Conservation (phyloP, 2,113 vertebrate species). For the Heterotis niloticus region DNA sequence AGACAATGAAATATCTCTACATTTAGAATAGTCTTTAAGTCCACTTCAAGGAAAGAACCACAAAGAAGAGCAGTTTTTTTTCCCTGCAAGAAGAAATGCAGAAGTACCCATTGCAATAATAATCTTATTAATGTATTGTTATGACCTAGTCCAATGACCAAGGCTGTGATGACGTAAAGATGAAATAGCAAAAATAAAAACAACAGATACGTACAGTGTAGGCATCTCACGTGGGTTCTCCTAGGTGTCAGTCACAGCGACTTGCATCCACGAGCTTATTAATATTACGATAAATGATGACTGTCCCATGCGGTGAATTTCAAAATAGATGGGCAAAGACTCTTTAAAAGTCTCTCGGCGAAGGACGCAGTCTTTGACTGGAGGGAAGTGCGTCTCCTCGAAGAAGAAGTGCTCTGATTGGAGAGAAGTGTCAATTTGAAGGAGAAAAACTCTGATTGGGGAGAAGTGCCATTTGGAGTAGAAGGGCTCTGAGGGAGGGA, state of each 20-base stretch:
- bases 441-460: neutral
- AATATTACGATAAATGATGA: too few relatives aligned
- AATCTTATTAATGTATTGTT: too few relatives aligned
- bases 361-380: neutral
- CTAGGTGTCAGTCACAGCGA: too few relatives aligned
- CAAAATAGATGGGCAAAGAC: too few relatives aligned
- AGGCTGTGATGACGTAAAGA: too few relatives aligned
- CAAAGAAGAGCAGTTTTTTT: neutral
- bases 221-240: too few relatives aligned
- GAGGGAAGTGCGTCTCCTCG: neutral
- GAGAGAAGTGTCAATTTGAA: conserved; percentile 1
- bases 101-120: neutral
- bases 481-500: too few relatives aligned
- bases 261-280: too few relatives aligned
- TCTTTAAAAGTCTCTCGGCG: conserved; percentile 1
- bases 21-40: conserved; percentile 13
- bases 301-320: too few relatives aligned
- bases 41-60: neutral
- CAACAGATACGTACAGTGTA: too few relatives aligned
- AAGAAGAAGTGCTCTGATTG: conserved; percentile 14
- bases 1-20: conserved; percentile 28
- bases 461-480: neutral
- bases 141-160: too few relatives aligned
- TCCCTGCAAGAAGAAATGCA: neutral
- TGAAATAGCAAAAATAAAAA: too few relatives aligned